Conservation (phyloP, 2,113 vertebrate genomes). For the Synchiropus splendidus region DNA sequence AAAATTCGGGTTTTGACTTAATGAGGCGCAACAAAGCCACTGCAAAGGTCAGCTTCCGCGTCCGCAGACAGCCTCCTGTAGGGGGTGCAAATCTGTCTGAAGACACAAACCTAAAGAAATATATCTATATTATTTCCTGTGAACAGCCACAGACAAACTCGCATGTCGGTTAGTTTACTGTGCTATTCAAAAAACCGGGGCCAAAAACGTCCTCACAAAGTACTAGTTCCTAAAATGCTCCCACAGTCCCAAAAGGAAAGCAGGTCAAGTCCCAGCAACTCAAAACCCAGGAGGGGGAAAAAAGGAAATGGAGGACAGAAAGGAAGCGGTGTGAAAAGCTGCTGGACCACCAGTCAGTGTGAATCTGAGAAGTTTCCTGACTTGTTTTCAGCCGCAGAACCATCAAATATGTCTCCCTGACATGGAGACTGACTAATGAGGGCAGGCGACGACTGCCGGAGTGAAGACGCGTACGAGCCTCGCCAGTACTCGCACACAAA, state of each 20-base stretch:
- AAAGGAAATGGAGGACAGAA: background rate
- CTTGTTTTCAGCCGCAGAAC: background rate
- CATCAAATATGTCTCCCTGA: background rate
- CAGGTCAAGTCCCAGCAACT: background rate
- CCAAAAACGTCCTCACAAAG: background rate
- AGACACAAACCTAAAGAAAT: too few species aligned
- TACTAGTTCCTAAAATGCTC: slow-evolving; percentile 5
- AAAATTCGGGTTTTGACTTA: too few species aligned
- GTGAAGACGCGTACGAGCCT: slow-evolving; percentile 1
- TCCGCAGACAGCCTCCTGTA: too few species aligned
- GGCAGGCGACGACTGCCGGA: background rate
- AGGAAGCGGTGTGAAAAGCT: background rate
- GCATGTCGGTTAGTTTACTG: too few species aligned
- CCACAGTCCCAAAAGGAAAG: slow-evolving; percentile 4
- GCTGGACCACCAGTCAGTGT: too few species aligned
- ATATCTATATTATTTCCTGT: too few species aligned
- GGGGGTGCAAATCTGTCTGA: too few species aligned
- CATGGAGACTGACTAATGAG: background rate
- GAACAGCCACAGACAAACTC: too few species aligned
- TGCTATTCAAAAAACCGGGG: too few species aligned
- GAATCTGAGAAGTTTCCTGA: background rate
- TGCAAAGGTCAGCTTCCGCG: too few species aligned
- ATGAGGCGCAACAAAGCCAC: too few species aligned
- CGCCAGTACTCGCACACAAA: slow-evolving; percentile 5
- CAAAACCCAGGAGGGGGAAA: slow-evolving; percentile 2